Evolutionary conservation across 2,113 vertebrate genomes (phyloP), one percentile per base, ranked within the genome.

Genomic region (Campylorhamphus procurvoides): DNA sequence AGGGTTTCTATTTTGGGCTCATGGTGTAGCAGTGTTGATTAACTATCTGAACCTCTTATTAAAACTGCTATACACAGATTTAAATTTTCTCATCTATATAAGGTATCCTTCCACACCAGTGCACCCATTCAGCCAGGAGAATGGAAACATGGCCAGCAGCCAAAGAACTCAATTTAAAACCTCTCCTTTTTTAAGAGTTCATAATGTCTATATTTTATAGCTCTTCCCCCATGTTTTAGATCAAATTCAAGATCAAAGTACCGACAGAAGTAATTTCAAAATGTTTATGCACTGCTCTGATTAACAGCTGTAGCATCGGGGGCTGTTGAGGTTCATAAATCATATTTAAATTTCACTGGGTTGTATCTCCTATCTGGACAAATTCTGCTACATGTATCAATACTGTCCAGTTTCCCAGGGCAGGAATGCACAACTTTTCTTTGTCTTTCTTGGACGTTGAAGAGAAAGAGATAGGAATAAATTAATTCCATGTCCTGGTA

Each of bases 1-100:
- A 10, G 66, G 49, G 25, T 59, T 77, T 83, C 33, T 63, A 9
- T 53, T 94, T 62, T 35, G 33, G 55, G 46, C 10, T 84, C 14
- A 35, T 1, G 46, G 52, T 63, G n/a, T 20, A 58, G 31, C 82
- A 84, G 25, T 12, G 13, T 9, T 63, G 55, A 58, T 71, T 31
- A 87, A 66, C 55, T 27, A 9, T 18, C 17, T 40, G 37, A 84
- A 75, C 46, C 58, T 60, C 73, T 63, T 49, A 31, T 7, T 69
- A 55, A 39, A 40, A 59, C 42, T 55, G 28, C 64, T 55, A 87
- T 7, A 89, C 0, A 1, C n/a, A 75, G 64, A 90, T 84, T 67
- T 89, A 75, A 52, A 84, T 93, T 58, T 88, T 92, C 79, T 90
- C 83, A 72, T 92, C 94, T 96, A 96, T 93, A 93, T 92, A 96